These are phyloP conservation scores for Condylostylus longicornis DNA, from an alignment of 1,140 invertebrate species.

Conservation along the genomic window DNA sequence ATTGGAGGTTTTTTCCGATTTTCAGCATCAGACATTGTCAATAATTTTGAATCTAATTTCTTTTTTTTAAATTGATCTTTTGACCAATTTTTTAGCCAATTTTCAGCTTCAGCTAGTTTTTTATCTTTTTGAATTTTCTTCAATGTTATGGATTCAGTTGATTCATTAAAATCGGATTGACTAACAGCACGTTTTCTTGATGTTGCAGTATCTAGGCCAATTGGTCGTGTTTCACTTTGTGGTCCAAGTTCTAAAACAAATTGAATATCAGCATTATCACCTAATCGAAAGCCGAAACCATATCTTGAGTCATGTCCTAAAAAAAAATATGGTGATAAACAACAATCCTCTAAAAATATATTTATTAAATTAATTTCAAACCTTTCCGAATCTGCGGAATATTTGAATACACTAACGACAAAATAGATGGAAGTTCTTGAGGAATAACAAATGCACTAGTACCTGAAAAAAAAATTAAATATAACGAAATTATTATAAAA, in stretches of 20 bases:
- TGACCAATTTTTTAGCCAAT: too few species aligned
- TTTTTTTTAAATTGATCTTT: too few species aligned
- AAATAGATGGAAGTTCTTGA: conserved; percentile 55
- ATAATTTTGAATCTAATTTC: too few species aligned
- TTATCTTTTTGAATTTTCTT: too few species aligned
- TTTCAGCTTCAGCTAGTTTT: too few species aligned
- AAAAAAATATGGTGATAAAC: conserved; percentile 1
- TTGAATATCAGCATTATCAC: conserved; percentile 66
- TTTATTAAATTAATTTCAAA: conserved; percentile 23
- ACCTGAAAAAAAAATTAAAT: conserved; percentile 24
- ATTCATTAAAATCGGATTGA: too few species aligned
- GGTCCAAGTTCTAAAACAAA: conserved; percentile 60
- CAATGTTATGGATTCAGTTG: too few species aligned
- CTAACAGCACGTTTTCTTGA: too few species aligned
- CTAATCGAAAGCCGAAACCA: conserved; percentile 62
- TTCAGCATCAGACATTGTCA: too few species aligned
- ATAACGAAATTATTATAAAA: too few species aligned
- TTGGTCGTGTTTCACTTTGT: conserved; percentile 48
- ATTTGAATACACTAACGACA: conserved; percentile 62
- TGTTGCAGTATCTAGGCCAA: too few species aligned
- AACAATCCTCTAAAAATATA: background rate
- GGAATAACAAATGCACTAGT: conserved; percentile 45
- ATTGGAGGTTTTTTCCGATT: too few species aligned
- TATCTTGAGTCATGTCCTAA: conserved; percentile 49
- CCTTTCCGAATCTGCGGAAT: conserved; percentile 73